These are phyloP conservation scores for Dendrolimus punctatus DNA, from an alignment of 1,140 invertebrate genomes.

Conservation along the genomic window DNA sequence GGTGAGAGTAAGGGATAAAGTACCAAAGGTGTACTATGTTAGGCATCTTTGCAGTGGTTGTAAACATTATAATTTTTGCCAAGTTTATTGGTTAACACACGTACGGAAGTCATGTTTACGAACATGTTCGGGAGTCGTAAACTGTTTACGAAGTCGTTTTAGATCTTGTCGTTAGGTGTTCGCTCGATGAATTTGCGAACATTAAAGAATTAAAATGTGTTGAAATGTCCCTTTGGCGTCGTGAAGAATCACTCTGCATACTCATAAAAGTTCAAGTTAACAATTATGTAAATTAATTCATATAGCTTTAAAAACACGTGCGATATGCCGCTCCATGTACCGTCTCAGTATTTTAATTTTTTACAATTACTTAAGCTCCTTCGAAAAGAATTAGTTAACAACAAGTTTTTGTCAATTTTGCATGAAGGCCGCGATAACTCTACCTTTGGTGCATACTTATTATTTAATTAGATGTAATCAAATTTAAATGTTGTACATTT, in stretches of 20 bases:
- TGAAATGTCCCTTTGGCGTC: neutral
- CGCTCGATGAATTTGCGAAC: conserved; percentile 2
- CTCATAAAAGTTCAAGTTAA: too few species aligned
- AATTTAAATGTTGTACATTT: conserved; percentile 1
- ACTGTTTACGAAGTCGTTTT: conserved; percentile 27
- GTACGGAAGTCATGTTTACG: conserved; percentile 23
- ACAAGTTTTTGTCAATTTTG: too few species aligned
- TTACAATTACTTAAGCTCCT: too few species aligned
- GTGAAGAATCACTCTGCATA: neutral
- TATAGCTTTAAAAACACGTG: too few species aligned
- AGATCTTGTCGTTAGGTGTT: conserved; percentile 3
- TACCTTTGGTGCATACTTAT: conserved; percentile 4
- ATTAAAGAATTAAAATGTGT: conserved; percentile 3
- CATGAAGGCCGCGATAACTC: neutral
- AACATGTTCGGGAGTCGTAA: conserved; percentile 29
- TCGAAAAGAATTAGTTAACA: too few species aligned
- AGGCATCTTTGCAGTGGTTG: conserved; percentile 9
- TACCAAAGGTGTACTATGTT: conserved; percentile 7
- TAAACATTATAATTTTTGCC: conserved; percentile 40
- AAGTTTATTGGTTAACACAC: conserved; percentile 33
- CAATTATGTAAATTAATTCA: too few species aligned
- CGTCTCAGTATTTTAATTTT: too few species aligned
- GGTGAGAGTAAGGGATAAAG: too few species aligned
- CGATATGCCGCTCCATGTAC: too few species aligned
- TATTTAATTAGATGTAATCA: conserved; percentile 2